Evolutionary conservation across 2,888 invertebrate species (phyloP), one percentile per base, ranked within the genome.

Genomic region (Dryocosmus kuriphilus): DNA sequence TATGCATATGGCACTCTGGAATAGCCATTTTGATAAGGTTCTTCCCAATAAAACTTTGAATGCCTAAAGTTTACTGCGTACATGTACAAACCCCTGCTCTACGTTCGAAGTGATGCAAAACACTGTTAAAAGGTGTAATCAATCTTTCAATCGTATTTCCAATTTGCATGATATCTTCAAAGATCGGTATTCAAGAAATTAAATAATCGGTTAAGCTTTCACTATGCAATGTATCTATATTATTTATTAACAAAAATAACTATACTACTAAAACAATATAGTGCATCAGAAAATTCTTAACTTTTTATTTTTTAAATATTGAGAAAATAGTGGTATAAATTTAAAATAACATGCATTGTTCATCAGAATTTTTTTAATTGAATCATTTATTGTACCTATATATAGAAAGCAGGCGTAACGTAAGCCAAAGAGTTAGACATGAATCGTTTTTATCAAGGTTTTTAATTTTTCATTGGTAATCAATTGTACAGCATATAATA

Each of bases 1-100:
- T 62, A 62, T 62, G 35, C 62, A 62, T 62, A 62, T 62, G 35
- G 62, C 62, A 62, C 62, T 22, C 35, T 8, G 7, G 62, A 62
- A 62, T 62, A 62, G 19, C 22, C 35, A 62, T 62, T 62, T 4
- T 19, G 62, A 62, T 62, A 62, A 62, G 32, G 35, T 62, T 62
- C 62, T 62, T 35, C 35, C n/a, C 30, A 62, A 35, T 62, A 62
- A 62, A 62, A 62, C 32, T 35, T 35, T 3, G 9, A 35, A 0
- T 2, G 32, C 35, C 62, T 62, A 62, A n/a, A n/a, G 32, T 30
- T 62, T 19, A 7, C 62, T 62, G 62, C n/a, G n/a, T 19, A 32
- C 32, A 62, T 32, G 62, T 30, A 8, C 32, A 32, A 62, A 62
- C 4, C 9, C 19, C 8, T 30, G 62, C 11, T 57, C 3, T 24